A percentile compares a stretch with the other conserved stretches of the same genome.
Evolutionary conservation across 1,140 invertebrate genomes (phyloP).

Genomic region (Diorhabda carinulata): DNA sequence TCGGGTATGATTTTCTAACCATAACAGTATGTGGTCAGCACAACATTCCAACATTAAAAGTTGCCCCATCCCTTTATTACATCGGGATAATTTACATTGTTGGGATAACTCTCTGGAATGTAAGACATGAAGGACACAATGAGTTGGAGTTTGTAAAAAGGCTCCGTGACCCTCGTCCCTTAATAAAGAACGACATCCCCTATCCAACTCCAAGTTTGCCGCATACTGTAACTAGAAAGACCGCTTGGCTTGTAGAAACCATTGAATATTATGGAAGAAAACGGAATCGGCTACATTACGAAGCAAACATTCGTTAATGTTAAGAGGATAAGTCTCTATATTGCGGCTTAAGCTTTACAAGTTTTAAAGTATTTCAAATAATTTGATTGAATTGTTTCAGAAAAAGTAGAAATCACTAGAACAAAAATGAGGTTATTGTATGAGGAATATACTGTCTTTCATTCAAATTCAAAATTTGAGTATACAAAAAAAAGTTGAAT

Average conservation of each 20-base stretch:
- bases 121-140: slow-evolving; percentile 2
- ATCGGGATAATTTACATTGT: slow-evolving; percentile 1
- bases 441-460: too few relatives aligned
- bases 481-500: too few relatives aligned
- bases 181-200: neutral
- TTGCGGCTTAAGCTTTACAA: too few relatives aligned
- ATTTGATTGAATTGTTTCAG: too few relatives aligned
- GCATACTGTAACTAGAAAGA: neutral
- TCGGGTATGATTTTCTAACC: too few relatives aligned
- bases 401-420: too few relatives aligned
- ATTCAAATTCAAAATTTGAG: too few relatives aligned
- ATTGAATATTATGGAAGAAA: neutral
- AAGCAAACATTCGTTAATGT: too few relatives aligned
- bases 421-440: too few relatives aligned
- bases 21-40: neutral
- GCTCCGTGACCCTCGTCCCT: neutral
- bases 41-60: neutral
- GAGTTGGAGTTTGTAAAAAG: neutral
- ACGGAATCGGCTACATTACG: neutral
- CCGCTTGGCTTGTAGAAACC: neutral
- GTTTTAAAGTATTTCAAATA: too few relatives aligned
- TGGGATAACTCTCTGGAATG: slow-evolving; percentile 1
- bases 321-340: too few relatives aligned
- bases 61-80: neutral
- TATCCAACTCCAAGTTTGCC: neutral